A percentile compares a stretch with the other conserved stretches of the same genome.
Evolutionary conservation across 1,140 invertebrate genomes (phyloP).

Genomic region (Brevipalpus yothersi): DNA sequence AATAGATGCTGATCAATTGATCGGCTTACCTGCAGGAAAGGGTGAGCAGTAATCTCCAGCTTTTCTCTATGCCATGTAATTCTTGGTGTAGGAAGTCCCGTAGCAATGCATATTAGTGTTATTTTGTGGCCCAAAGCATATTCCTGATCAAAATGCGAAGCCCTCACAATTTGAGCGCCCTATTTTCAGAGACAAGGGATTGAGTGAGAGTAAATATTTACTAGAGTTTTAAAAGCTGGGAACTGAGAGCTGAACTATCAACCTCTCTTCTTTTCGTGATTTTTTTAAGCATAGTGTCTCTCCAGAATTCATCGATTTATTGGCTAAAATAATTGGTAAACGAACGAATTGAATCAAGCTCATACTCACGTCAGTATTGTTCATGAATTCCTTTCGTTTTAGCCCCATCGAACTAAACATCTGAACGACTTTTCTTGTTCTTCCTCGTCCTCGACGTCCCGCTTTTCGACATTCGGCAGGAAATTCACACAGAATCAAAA

Average conservation of each 20-base stretch:
- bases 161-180: constrained; percentile 68
- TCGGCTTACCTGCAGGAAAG: constrained; percentile 50
- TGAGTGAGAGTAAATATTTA: not conserved
- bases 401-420: too few species aligned
- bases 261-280: too few species aligned
- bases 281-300: too few species aligned
- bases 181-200: constrained; percentile 17
- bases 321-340: too few species aligned
- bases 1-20: too few species aligned
- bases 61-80: constrained; percentile 51
- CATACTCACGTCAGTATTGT: too few species aligned
- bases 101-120: constrained; percentile 61
- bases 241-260: not conserved
- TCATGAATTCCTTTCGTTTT: too few species aligned
- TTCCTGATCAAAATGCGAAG: constrained; percentile 76
- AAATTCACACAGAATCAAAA: too few species aligned
- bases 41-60: constrained; percentile 47
- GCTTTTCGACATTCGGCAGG: too few species aligned
- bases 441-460: too few species aligned
- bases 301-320: not conserved
- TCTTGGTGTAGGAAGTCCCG: constrained; percentile 42
- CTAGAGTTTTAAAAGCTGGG: not conserved
- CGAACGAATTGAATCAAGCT: too few species aligned
- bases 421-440: too few species aligned
- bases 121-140: constrained; percentile 79